Base-by-base conservation (phyloP, 64 coral and sea anemone species). In the Stylophora pistillata region DNA sequence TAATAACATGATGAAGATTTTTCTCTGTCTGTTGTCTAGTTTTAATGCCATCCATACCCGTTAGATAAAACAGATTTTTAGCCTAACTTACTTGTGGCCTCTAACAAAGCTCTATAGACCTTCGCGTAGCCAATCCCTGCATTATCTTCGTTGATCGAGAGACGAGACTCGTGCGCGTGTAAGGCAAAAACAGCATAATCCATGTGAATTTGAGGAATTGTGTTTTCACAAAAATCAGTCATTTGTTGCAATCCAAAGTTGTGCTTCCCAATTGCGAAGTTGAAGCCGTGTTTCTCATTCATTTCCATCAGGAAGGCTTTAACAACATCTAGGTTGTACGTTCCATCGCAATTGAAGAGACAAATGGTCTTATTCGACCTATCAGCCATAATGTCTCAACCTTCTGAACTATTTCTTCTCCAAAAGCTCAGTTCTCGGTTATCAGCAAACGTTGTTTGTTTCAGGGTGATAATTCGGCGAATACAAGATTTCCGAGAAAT, bases 321-420 rank as follows among this genome's bases (percentile, higher is more conserved):
- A 1, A 95, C 74, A 0, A 54, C 25, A 78, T 92, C 62, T 3
- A 95, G 54, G 10, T 79, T 86, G n/a, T 78, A 95, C 13, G 94
- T 95, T 12, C 16, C 20, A 53, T 95, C 94, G 73, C 94, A 95
- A 55, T 95, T 95, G 71, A 95, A 95, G n/a, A 95, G 74, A 63
- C 86, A 86, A 74, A 95, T 62, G 21, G 37, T 41, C 6, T 41
- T 41, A 2, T 41, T 41, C 37, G 37, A 41, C 37, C 6, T 41
- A 41, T 41, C 37, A 2, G 37, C 37, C 37, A 41, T 41, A 41
- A 41, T 41, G 6, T 41, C n/a, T n/a, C n/a, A n/a, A n/a, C n/a
- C n/a, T n/a, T n/a, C n/a, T n/a, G n/a, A n/a, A 41, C 37, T 41
- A 41, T 41, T 41, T 41, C 37, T 41, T 41, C 37, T 2, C 37